Conservation (phyloP, 2,113 vertebrate genomes). For the Pontoporia blainvillei region DNA sequence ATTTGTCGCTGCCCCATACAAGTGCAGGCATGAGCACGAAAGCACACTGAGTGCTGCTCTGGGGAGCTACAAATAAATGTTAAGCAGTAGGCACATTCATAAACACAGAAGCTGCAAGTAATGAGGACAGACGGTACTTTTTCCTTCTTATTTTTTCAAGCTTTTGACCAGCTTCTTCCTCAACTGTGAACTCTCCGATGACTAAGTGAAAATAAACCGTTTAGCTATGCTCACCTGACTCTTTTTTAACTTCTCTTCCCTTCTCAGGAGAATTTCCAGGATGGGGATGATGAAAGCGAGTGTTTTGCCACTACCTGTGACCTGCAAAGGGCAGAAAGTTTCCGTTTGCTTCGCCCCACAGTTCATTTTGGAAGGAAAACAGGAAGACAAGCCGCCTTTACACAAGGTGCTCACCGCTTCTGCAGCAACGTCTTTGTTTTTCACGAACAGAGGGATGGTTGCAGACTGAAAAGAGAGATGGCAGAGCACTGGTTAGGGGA, state of each 20-base stretch:
- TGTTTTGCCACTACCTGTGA: conserved; percentile 97
- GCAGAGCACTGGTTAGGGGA: neutral
- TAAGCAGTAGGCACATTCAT: neutral
- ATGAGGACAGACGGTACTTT: no score
- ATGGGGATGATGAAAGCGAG: conserved; percentile 95
- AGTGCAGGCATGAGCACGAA: rapidly evolving
- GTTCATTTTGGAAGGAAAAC: neutral
- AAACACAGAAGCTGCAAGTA: neutral
- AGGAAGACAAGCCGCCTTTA: rapidly evolving
- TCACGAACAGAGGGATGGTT: conserved; percentile 96
- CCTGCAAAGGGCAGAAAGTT: conserved; percentile 74
- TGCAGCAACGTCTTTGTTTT: conserved; percentile 95
- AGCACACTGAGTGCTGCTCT: rapidly evolving
- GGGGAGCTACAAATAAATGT: neutral
- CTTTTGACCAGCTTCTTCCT: neutral
- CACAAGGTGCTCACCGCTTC: conserved; percentile 89
- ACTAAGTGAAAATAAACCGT: neutral
- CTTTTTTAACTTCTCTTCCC: conserved; percentile 93
- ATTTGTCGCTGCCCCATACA: neutral
- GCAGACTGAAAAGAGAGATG: conserved; percentile 83
- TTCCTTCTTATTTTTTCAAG: neutral
- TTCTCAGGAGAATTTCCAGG: conserved; percentile 90
- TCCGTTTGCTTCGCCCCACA: no score
- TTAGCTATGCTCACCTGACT: conserved; percentile 83
- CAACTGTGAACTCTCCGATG: neutral